phyloP scores from a whole-genome alignment of 23 tunicate species.

The Phallusia fumigata region DNA sequence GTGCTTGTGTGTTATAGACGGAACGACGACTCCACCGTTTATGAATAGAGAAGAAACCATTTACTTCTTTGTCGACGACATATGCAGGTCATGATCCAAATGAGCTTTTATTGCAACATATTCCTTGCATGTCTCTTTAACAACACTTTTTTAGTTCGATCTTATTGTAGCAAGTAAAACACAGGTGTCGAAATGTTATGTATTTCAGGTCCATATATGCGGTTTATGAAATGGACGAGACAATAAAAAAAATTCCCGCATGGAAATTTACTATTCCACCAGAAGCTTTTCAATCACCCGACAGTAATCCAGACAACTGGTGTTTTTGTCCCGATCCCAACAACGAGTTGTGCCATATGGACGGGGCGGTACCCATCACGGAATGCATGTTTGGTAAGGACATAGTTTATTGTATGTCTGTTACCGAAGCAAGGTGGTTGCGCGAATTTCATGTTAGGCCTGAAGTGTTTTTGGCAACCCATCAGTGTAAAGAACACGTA shows the following conservation, averaged over 20 bases:
- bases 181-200: not conserved
- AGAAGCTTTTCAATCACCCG: constrained; percentile 62
- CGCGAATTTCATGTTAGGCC: too few species aligned
- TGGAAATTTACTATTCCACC: constrained; percentile 65
- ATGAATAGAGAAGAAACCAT: constrained; percentile 60
- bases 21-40: constrained; percentile 82
- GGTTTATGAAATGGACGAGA: constrained; percentile 36
- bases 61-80: constrained; percentile 89
- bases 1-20: constrained; percentile 55
- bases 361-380: constrained; percentile 59
- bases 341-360: constrained; percentile 45
- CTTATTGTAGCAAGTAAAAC: not conserved
- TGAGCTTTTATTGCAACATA: not conserved
- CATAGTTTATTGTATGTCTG: too few species aligned
- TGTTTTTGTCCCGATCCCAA: constrained; percentile 70
- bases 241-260: constrained; percentile 53
- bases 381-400: constrained; percentile 49
- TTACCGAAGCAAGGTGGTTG: too few species aligned
- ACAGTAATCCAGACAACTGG: constrained; percentile 36
- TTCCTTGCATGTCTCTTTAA: not conserved
- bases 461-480: too few species aligned
- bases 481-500: too few species aligned
- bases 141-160: too few species aligned
- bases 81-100: constrained; percentile 69
- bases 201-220: constrained; percentile 69